Conservation (phyloP, 2,888 invertebrate genomes). For the Vesta saturnalis region DNA sequence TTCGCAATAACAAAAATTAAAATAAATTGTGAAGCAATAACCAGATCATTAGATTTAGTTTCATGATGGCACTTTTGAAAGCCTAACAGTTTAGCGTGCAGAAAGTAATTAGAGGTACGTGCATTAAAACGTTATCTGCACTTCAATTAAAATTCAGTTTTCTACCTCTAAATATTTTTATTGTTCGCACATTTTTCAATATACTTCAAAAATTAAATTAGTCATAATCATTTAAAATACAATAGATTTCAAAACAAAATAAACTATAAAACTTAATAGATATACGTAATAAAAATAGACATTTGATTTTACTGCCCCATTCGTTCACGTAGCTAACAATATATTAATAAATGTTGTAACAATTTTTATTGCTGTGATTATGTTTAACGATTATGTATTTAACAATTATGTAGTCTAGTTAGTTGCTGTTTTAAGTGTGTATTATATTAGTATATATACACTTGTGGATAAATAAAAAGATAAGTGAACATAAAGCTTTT, state of each 20-base stretch:
- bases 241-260: conserved; percentile 19
- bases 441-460: conserved; percentile 54
- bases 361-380: conserved; percentile 64
- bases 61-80: background rate
- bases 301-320: conserved; percentile 16
- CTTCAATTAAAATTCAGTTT: background rate
- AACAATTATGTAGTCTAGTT: conserved; percentile 55
- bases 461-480: conserved; percentile 53
- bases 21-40: conserved; percentile 35
- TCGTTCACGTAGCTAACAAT: conserved; percentile 31
- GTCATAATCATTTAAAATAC: conserved; percentile 17
- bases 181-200: conserved; percentile 1
- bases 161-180: conserved; percentile 16
- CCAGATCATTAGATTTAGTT: conserved; percentile 22
- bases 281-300: conserved; percentile 22
- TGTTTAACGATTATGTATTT: conserved; percentile 49
- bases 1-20: conserved; percentile 26
- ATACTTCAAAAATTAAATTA: conserved; percentile 11
- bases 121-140: background rate
- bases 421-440: conserved; percentile 61
- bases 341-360: conserved; percentile 57
- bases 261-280: conserved; percentile 12
- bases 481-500: conserved; percentile 2
- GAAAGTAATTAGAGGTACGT: background rate
- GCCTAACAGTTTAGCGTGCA: background rate